Base-by-base conservation (phyloP, 2,888 invertebrate species). In the Dichetophora obliterata region DNA sequence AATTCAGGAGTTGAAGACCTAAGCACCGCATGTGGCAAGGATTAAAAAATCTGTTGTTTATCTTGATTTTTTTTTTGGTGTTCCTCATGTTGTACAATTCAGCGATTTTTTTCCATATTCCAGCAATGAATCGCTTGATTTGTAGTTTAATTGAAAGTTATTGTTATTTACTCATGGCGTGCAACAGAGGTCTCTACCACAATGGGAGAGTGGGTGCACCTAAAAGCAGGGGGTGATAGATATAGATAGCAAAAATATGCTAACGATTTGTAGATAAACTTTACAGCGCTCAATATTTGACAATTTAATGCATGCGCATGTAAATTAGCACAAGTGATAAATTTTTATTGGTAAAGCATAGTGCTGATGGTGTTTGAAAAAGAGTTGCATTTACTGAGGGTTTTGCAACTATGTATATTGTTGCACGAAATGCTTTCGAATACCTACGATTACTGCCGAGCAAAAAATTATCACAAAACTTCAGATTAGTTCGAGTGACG, bases 101-200 rank as follows among this genome's bases (percentile, higher is more conserved):
- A 16, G 14, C 31, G 34, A 31, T 54, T 24, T 37, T 24, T 37
- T 22, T 57, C 31, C 16, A 63, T n/a, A 31, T 37, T 71, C 57
- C 34, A 48, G 22, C 22, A 37, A 24, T 43, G 54, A 72, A 61
- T 59, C 72, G 61, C 48, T 63, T 61, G 59, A 71, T 72, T 72
- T 72, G 72, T 72, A 59, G 72, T 72, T 72, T 72, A 72, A 72
- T 72, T 72, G 72, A 72, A 59, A 72, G 72, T 72, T 72, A 72
- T 72, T 72, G 72, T 72, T 61, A 59, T 72, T 27, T 14, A 72
- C 27, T 72, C 48, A 43, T 34, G 54, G n/a, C 9, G 70, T 16
- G 54, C 54, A 54, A 34, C 34, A 70, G 24, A 16, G 52, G 34
- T 34, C 66, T 34, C 66, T 34, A 22, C 34, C 16, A 27, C 8